Evolutionary conservation across 2,888 invertebrate genomes (phyloP), one percentile per base, ranked within the genome.

Genomic region (Drosophila ezoana): DNA sequence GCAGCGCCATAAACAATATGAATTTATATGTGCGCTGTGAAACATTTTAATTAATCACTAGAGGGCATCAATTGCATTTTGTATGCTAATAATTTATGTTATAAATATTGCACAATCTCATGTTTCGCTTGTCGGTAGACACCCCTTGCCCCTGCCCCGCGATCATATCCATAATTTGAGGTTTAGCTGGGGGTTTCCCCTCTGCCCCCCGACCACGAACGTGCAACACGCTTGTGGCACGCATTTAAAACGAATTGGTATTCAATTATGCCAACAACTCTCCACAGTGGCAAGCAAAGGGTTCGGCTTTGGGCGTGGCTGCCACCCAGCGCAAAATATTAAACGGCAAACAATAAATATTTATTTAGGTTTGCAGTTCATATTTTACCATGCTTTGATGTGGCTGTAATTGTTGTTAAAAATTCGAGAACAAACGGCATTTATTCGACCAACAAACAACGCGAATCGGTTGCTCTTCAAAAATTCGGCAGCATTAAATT

Each of bases 51-150:
- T 89, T 79, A 90, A 89, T 89, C 90, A 87, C 89, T 85, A 76
- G 79, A 79, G 89, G 85, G 80, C 86, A 94, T 94, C 14, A 96
- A 95, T 62, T 96, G 93, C 82, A 94, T 93, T 59, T 96, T 95
- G 72, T 97, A 93, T 88, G 95, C 95, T 43, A 95, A 93, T 91
- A 97, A 96, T 90, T 95, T 95, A 90, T 95, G 76, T 66, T 63
- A 83, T 83, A 81, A 83, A 83, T 87, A 79, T 87, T 87, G 49
- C 67, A 79, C 64, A 62, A 70, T 72, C 68, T 71, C 61, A 56
- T 64, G 59, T 45, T 69, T 38, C 33, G 38, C 28, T 20, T 41
- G 43, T 41, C 10, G 33, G 35, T 14, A 16, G 9, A 13, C 23
- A 35, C 11, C 28, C 20, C 8, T n/a, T 14, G 35, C 28, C 28